phyloP scores from a whole-genome alignment of 2,888 invertebrate genomes.

The Ypsolopha scabrella region DNA sequence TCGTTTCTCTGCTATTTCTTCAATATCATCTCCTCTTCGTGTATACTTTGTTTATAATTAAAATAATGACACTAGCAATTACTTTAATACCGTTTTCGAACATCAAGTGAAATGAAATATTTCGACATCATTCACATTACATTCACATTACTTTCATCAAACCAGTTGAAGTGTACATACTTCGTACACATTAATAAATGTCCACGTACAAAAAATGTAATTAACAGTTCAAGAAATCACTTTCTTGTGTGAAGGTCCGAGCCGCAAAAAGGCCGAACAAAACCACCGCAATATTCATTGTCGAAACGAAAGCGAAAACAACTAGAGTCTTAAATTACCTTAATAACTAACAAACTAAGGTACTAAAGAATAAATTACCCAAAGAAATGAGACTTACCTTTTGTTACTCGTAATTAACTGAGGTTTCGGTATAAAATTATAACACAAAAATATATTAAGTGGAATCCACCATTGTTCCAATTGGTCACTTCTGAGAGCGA shows the following conservation, averaged over 20 bases:
- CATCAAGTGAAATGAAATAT: conserved; percentile 38
- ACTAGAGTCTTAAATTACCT: conserved; percentile 7
- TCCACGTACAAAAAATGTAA: conserved; percentile 8
- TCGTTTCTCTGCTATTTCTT: background rate
- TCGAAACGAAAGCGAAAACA: conserved; percentile 53
- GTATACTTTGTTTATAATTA: too few relatives aligned
- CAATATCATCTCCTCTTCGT: background rate
- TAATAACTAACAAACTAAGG: conserved; percentile 10
- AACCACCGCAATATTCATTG: conserved; percentile 58
- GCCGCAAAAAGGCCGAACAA: too few relatives aligned
- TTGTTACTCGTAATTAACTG: background rate
- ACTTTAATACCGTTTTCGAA: conserved; percentile 1
- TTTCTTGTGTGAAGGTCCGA: conserved; percentile 15
- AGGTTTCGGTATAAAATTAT: background rate
- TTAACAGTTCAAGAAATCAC: conserved; percentile 22
- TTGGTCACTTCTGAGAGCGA: conserved; percentile 36
- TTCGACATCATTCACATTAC: conserved; percentile 20
- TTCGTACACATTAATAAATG: conserved; percentile 18
- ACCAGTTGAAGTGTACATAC: conserved; percentile 24
- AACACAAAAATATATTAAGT: conserved; percentile 36
- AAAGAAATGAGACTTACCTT: background rate
- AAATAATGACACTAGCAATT: background rate
- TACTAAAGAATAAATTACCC: background rate
- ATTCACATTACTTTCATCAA: conserved; percentile 50
- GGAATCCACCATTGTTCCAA: conserved; percentile 60